phyloP scores from a whole-genome alignment of 2,888 invertebrate genomes.

The Oscheius myriophilus region DNA sequence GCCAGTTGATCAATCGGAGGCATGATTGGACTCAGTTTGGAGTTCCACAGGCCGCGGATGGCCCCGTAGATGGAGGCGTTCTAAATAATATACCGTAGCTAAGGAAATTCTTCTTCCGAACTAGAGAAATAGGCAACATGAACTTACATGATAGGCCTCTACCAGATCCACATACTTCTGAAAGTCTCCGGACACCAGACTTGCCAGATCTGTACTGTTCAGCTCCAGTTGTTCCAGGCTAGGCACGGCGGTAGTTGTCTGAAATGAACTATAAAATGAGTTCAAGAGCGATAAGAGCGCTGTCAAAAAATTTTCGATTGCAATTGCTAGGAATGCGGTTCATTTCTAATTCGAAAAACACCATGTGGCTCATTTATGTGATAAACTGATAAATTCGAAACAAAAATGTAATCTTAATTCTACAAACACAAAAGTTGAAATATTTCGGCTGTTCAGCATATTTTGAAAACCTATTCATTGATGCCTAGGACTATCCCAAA shows the following conservation, averaged over 20 bases:
- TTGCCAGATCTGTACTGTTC: conserved; percentile 28
- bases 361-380: no score
- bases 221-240: conserved; percentile 26
- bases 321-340: no score
- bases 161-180: conserved; percentile 40
- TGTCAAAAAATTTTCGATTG: no score
- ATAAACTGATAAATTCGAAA: no score
- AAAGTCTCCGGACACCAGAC: conserved; percentile 1
- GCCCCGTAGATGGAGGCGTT: conserved; percentile 52
- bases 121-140: not conserved
- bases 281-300: no score
- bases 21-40: conserved; percentile 43
- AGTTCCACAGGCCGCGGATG: conserved; percentile 47
- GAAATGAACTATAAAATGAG: no score
- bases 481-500: no score
- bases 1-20: conserved; percentile 52
- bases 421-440: not conserved
- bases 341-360: no score
- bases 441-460: not conserved
- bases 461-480: no score
- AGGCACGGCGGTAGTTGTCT: conserved; percentile 9
- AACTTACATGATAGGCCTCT: conserved; percentile 48
- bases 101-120: conserved; percentile 4
- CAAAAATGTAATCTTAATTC: no score
- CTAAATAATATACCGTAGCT: conserved; percentile 28